Conservation (phyloP, 1,140 invertebrate species). For the Calycopis cecrops region DNA sequence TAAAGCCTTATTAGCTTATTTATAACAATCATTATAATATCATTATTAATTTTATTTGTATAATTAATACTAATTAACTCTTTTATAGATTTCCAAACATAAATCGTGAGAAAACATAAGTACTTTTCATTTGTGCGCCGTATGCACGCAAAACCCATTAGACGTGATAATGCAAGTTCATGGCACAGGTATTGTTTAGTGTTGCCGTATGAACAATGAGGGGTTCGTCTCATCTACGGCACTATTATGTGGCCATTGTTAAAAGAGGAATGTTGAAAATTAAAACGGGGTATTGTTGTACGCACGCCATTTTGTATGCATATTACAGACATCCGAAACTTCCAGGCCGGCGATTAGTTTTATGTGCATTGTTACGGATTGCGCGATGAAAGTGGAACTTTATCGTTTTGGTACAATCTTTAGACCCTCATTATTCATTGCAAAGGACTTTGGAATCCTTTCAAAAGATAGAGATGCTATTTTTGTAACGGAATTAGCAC, state of each 20-base stretch:
- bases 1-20: too few species aligned
- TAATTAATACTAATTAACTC: too few species aligned
- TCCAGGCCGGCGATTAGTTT: conserved; percentile 10
- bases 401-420: too few species aligned
- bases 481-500: too few species aligned
- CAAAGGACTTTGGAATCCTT: too few species aligned
- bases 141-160: conserved; percentile 63
- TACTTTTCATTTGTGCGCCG: conserved; percentile 47
- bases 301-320: conserved; percentile 29
- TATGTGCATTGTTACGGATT: not conserved
- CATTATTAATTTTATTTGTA: too few species aligned
- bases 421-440: too few species aligned
- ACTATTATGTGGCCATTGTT: conserved; percentile 63
- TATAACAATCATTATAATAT: too few species aligned
- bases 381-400: too few species aligned
- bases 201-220: conserved; percentile 53
- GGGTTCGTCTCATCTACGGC: conserved; percentile 59
- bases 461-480: too few species aligned
- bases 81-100: not conserved
- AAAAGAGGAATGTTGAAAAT: conserved; percentile 56
- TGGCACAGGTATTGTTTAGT: conserved; percentile 63
- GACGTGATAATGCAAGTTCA: conserved; percentile 68
- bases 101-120: conserved; percentile 48
- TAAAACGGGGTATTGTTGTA: conserved; percentile 65
- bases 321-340: not conserved